Percentiles rank a stretch among this genome's conserved stretches.
These are phyloP conservation scores for Timandra comae DNA, from an alignment of 2,888 invertebrate species.

Conservation along the genomic window DNA sequence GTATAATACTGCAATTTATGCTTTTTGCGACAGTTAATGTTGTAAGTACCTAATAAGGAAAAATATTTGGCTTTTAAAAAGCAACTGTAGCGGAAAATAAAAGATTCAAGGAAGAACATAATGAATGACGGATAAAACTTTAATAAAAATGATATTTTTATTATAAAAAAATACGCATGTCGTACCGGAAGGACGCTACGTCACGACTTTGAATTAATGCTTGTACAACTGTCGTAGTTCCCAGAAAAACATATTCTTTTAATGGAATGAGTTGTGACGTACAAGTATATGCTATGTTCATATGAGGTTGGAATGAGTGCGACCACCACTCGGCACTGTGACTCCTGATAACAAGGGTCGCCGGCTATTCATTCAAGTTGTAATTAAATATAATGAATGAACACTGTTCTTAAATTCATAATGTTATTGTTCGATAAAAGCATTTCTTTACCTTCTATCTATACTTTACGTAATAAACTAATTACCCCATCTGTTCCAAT, in stretches of 20 bases:
- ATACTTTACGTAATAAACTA: no score
- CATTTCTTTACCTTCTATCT: no score
- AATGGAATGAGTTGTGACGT: slow-evolving; percentile 3
- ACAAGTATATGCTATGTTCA: slow-evolving; percentile 5
- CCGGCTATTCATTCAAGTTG: slow-evolving; percentile 50
- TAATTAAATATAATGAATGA: slow-evolving; percentile 56
- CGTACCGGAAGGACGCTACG: slow-evolving; percentile 13
- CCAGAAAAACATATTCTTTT: slow-evolving; percentile 10
- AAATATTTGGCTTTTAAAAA: no score
- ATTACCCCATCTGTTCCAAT: no score
- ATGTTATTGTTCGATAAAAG: no score
- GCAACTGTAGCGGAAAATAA: background rate
- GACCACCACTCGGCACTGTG: slow-evolving; percentile 28
- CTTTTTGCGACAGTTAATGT: no score
- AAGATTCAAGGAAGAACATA: background rate
- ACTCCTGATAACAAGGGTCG: slow-evolving; percentile 50
- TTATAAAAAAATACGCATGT: no score
- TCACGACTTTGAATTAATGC: slow-evolving; percentile 3
- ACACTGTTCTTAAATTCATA: slow-evolving; percentile 1
- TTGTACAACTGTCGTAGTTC: background rate
- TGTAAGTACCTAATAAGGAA: no score
- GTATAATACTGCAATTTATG: no score
- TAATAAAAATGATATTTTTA: no score
- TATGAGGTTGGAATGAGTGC: slow-evolving; percentile 33
- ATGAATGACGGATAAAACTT: background rate